Base-by-base conservation (phyloP, 1,140 invertebrate genomes). In the Drosophila rufa region DNA sequence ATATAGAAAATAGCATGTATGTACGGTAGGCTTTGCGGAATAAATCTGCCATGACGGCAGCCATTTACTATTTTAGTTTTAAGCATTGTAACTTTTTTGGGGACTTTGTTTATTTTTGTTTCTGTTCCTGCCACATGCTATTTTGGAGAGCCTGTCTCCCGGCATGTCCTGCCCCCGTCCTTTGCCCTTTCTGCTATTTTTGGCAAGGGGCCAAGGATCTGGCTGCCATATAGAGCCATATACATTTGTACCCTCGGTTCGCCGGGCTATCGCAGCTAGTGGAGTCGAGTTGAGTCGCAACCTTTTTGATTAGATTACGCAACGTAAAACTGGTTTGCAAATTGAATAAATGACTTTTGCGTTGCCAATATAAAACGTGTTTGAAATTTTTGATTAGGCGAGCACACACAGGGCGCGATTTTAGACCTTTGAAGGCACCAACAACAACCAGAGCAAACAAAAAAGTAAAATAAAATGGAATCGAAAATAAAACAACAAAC, bases 291-390 rank as follows among this genome's bases (percentile, higher is more conserved):
- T 43, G 74, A 64, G 55, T 53, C 51, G 70, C 69, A 80, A 89
- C 85, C 85, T 90, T 85, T 90, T 89, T 90, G 85, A 89, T 89
- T 84, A 89, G 84, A 89, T 90, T 90, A 90, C 85, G 85, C 85
- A 85, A 90, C 81, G 81, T 81, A 82, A 90, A 90, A 90, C 85
- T 90, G 85, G 85, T 90, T 90, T 76, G 85, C 85, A 90, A 90
- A 90, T 90, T 90, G 85, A 90, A 90, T 90, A 90, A 90, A 90
- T 90, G 85, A 90, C 85, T 90, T 89, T 90, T 90, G 85, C 82
- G 85, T 85, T 90, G 85, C 85, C 85, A 90, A 90, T 90, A 90
- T 90, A 90, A 90, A 90, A 90, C 85, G 85, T 90, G 85, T 85
- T 85, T 90, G 81, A 83, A 79, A 90, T 90, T 87, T 90, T 90